Evolutionary conservation across 2,797 vertebrate genomes (phyloP), one percentile per base, ranked within the genome.

Genomic region (Chelidonichthys spinosus): DNA sequence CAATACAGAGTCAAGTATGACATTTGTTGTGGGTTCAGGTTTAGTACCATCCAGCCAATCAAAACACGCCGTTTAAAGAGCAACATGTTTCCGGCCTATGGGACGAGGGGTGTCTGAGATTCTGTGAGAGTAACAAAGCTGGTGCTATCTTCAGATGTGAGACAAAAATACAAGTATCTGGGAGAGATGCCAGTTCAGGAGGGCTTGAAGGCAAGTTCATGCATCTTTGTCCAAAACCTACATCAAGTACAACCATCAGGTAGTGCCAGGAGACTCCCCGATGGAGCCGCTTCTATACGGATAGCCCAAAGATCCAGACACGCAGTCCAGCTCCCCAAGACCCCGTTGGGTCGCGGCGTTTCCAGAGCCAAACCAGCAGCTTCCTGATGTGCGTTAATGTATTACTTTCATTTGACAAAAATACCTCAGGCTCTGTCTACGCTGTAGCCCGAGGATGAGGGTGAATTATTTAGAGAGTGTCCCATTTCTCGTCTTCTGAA

Each of bases 151-250:
- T 76, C 42, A 70, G 42, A 60, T 49, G 33, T 69, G 67, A 37
- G 25, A 56, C 56, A 59, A 59, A 71, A 82, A 76, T 71, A 56
- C 64, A 76, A 4, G 15, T 13, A 39, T 56, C 81, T 67, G 69
- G 84, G 70, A 83, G 69, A 77, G 56, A 62, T 69, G 77, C 82
- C 85, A 82, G 58, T 8, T 73, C 47, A 68, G 66, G 65, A 53
- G 47, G 8, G 65, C 74, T 72, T 52, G 58, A 52, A 81, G 73
- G 83, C 66, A 40, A 25, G 17, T 72, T 78, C 42, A 64, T 75
- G 74, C 49, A 78, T 69, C 67, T 81, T 63, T 59, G 39, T 82
- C 53, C 63, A 76, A 72, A 76, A 53, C 62, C 74, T 73, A 73
- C 55, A 43, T 25, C 25, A 25, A 25, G 25, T 25, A 25, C 25